These are phyloP conservation scores for Delichon dasypus DNA, from an alignment of 2,797 vertebrate species.

Conservation along the genomic window DNA sequence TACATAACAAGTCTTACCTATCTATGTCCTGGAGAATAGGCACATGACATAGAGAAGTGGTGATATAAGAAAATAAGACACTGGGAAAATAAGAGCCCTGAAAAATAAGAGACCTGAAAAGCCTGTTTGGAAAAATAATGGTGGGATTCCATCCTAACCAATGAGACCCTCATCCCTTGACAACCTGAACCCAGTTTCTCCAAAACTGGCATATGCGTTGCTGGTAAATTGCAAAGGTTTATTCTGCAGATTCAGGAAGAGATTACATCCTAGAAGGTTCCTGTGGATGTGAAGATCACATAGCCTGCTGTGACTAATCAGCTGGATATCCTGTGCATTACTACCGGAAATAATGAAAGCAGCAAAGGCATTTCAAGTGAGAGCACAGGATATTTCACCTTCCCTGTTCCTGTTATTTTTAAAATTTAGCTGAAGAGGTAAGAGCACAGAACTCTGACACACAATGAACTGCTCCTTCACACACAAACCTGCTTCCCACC, in stretches of 20 bases:
- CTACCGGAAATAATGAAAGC: slow-evolving; percentile 38
- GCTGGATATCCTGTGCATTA: slow-evolving; percentile 30
- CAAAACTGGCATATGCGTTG: background rate
- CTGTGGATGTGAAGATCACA: slow-evolving; percentile 1
- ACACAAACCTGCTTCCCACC: background rate
- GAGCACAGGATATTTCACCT: slow-evolving; percentile 24
- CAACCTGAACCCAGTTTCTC: background rate
- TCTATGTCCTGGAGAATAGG: background rate
- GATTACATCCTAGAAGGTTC: slow-evolving; percentile 1
- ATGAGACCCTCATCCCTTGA: background rate
- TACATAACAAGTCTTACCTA: background rate
- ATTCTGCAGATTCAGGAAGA: background rate
- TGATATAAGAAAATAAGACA: background rate
- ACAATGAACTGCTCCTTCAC: background rate
- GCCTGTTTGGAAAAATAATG: background rate
- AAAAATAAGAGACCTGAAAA: background rate
- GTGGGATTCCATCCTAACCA: background rate
- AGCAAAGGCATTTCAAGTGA: slow-evolving; percentile 17
- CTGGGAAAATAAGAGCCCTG: background rate
- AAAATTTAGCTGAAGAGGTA: slow-evolving; percentile 34
- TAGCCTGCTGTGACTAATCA: slow-evolving; percentile 16
- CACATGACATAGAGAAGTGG: background rate
- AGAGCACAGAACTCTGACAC: background rate
- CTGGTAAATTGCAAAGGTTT: background rate
- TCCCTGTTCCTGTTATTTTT: slow-evolving; percentile 45